A percentile compares a stretch with the other conserved stretches of the same genome.
phyloP scores from a whole-genome alignment of 2,113 vertebrate species.

The Craseonycteris thonglongyai region DNA sequence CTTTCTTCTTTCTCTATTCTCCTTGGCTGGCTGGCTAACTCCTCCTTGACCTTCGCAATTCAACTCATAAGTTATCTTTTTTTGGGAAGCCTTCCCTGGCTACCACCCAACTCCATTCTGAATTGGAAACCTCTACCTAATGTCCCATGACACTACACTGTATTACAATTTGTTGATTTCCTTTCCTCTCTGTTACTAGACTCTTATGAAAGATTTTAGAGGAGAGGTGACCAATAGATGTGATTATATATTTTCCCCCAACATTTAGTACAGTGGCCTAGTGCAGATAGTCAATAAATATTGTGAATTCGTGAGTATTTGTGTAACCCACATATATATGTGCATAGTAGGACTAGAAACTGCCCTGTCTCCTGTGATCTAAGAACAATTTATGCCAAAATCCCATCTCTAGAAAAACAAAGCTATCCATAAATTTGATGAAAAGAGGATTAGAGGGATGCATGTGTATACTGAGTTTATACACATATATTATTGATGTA shows the following conservation, averaged over 20 bases:
- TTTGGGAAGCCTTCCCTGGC: neutral
- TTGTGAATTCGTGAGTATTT: neutral
- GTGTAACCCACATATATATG: neutral
- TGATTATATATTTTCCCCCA: neutral
- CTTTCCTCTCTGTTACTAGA: neutral
- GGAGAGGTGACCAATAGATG: neutral
- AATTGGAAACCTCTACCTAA: neutral
- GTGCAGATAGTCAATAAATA: neutral
- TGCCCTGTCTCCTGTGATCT: neutral
- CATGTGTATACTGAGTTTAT: neutral
- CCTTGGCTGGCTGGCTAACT: neutral
- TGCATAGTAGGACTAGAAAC: neutral
- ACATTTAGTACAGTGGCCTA: neutral
- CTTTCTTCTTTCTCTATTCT: neutral
- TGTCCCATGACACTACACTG: neutral
- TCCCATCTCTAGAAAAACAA: neutral
- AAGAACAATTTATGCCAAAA: neutral
- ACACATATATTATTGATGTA: neutral
- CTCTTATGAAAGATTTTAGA: neutral
- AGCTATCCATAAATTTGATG: neutral
- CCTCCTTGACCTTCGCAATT: neutral
- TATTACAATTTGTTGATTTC: neutral
- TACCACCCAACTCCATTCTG: neutral
- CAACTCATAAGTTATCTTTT: neutral
- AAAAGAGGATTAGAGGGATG: neutral